Conservation (phyloP, 2,113 vertebrate species). For the Connochaetes taurinus region DNA sequence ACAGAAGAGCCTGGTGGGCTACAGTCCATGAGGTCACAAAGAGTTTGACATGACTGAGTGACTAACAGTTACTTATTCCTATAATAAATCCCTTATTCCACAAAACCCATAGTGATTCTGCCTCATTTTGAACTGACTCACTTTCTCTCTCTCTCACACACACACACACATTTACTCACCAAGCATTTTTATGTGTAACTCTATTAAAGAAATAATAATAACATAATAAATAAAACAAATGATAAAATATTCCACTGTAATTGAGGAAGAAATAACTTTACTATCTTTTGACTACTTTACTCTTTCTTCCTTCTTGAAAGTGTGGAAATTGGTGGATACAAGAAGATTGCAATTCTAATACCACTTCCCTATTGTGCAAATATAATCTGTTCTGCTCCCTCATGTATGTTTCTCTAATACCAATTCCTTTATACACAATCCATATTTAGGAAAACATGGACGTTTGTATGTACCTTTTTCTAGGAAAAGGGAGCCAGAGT, state of each 20-base stretch:
- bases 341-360: not conserved
- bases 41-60: not conserved
- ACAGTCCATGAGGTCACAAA: not conserved
- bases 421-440: not conserved
- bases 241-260: not conserved
- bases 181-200: not conserved
- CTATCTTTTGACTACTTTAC: not conserved
- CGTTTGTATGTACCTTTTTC: not conserved
- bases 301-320: not conserved
- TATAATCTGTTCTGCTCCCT: not conserved
- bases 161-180: not conserved
- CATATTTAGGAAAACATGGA: not conserved
- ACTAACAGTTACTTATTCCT: not conserved
- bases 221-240: not conserved
- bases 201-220: not conserved
- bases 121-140: not conserved
- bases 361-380: not conserved
- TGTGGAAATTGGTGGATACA: not conserved
- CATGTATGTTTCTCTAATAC: not conserved
- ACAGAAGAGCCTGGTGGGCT: not conserved
- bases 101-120: not conserved
- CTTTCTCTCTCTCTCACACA: not conserved
- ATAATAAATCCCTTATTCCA: not conserved
- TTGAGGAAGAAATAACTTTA: not conserved
- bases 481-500: not conserved